Conservation (phyloP, 2,888 invertebrate species). For the Laothoe populi region DNA sequence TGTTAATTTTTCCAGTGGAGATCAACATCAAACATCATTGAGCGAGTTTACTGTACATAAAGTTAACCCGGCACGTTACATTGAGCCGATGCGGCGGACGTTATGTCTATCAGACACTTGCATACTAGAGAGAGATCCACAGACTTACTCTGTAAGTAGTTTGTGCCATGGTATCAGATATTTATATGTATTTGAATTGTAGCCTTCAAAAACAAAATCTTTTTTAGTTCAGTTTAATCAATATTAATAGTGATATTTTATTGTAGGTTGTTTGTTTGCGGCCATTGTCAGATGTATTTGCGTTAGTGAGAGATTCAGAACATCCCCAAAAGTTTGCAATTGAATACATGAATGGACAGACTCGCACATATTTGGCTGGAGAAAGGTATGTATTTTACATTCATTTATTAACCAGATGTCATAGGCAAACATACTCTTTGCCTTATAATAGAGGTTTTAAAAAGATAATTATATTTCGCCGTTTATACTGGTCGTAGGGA, state of each 20-base stretch:
- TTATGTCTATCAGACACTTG: slow-evolving; percentile 98
- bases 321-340: slow-evolving; percentile 97
- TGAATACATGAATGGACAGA: slow-evolving; percentile 96
- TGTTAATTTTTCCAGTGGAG: slow-evolving; percentile 87
- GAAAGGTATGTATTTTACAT: slow-evolving; percentile 90
- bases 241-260: slow-evolving; percentile 15
- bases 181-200: neutral
- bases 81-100: slow-evolving; percentile 93
- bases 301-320: slow-evolving; percentile 93
- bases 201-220: no score
- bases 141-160: slow-evolving; percentile 93
- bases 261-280: slow-evolving; percentile 89
- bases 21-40: slow-evolving; percentile 97
- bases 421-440: no score
- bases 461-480: no score
- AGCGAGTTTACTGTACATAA: slow-evolving; percentile 99
- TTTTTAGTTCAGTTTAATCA: neutral
- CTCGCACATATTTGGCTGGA: slow-evolving; percentile 94
- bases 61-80: slow-evolving; percentile 90
- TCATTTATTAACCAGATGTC: no score
- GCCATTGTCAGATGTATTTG: slow-evolving; percentile 93
- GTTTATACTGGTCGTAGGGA: slow-evolving; percentile 83
- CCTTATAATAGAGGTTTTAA: no score
- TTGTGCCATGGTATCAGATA: neutral
- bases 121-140: slow-evolving; percentile 97